Evolutionary conservation across 2,797 vertebrate genomes (phyloP), one percentile per base, ranked within the genome.

Genomic region (Threskiornis aethiopicus): DNA sequence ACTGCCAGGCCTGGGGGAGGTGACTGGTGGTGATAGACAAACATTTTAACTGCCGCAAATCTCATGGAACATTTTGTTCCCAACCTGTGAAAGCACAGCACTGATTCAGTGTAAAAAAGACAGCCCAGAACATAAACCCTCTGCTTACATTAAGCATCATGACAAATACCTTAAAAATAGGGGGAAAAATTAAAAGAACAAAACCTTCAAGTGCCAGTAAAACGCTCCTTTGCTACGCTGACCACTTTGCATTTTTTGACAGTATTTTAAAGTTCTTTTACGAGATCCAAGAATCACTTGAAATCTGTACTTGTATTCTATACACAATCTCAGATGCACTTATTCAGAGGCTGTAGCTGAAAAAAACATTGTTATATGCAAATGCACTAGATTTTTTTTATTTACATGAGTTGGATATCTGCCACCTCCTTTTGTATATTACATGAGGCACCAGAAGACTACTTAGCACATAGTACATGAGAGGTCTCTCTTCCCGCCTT

Each of bases 51-150:
- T 51, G 62, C 77, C 93, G 58, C 55, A 93, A 91, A 39, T 44
- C 72, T 65, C 70, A 87, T 1, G 26, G 94, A 96, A 97, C 94
- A 96, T 91, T 97, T 95, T 90, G 95, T 97, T 96, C 89, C 80
- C 83, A 84, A 90, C 37, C 73, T 91, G 55, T 71, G 89, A 95
- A 93, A 95, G 79, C 52, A 72, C 2, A 89, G 75, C 51, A 75
- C 71, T 71, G 66, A 82, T 73, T 90, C 57, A 84, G 41, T 6
- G 13, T 46, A 57, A 35, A 58, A 73, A 82, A 8, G 14, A 64
- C 57, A 94, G 47, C 33, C 29, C 61, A 72, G 79, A 87, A 94
- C 24, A 75, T 42, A 93, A 93, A 78, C 6, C 11, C 35, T 77
- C 57, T 87, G 62, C 61, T 76, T 89, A 80, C 13, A 35, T 57